Conservation (phyloP, 2,797 vertebrate genomes). For the Leptatherina wallacei region DNA sequence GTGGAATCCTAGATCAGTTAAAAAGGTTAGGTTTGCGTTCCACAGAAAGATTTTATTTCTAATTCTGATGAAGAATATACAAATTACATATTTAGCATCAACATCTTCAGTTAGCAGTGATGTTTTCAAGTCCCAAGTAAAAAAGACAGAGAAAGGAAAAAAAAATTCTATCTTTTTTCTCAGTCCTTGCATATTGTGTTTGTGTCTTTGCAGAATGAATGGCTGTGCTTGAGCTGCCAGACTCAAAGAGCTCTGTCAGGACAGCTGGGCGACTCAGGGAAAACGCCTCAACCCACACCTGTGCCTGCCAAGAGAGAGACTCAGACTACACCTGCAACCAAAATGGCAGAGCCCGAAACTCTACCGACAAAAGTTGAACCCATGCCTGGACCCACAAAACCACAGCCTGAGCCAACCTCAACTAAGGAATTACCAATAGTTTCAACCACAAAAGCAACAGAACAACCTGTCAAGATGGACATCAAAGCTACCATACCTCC, state of each 20-base stretch:
- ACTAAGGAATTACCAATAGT: conserved; percentile 16
- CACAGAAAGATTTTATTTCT: background rate
- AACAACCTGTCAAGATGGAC: conserved; percentile 43
- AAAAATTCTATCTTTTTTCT: background rate
- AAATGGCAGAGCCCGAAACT: conserved; percentile 58
- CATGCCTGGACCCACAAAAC: conserved; percentile 48
- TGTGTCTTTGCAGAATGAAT: conserved; percentile 89
- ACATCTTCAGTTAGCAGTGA: background rate
- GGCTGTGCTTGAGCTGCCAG: conserved; percentile 98
- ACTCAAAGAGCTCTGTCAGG: conserved; percentile 92
- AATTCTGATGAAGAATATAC: background rate
- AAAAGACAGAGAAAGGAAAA: background rate
- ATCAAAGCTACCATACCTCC: conserved; percentile 8
- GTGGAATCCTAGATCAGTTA: background rate
- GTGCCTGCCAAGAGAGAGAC: conserved; percentile 55
- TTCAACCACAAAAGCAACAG: conserved; percentile 33
- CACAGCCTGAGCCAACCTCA: conserved; percentile 19
- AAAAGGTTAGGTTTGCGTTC: background rate
- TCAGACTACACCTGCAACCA: conserved; percentile 51
- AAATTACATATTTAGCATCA: background rate
- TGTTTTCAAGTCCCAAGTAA: background rate
- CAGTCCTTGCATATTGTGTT: background rate
- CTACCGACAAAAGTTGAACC: conserved; percentile 59
- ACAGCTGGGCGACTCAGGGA: conserved; percentile 87
- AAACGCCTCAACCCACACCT: conserved; percentile 73